Conservation (phyloP, 2,888 invertebrate genomes). For the Andricus quercusramuli region DNA sequence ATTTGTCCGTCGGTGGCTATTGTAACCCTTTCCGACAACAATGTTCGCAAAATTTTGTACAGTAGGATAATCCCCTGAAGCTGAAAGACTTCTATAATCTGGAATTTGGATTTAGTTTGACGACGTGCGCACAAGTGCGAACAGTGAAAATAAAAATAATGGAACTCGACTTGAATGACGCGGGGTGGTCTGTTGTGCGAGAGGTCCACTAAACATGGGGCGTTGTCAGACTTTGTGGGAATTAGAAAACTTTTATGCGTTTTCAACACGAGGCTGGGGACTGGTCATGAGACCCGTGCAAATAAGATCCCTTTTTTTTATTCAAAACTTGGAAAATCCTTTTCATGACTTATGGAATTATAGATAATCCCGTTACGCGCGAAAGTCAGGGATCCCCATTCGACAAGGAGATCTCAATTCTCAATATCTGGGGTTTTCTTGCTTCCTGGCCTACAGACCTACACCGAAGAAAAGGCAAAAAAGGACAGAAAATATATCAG, state of each 20-base stretch:
- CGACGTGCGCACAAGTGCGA: slow-evolving; percentile 4
- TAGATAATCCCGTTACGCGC: slow-evolving; percentile 47
- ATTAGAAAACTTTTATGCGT: slow-evolving; percentile 65
- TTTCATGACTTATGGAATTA: slow-evolving; percentile 46
- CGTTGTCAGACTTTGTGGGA: slow-evolving; percentile 65
- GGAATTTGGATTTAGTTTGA: slow-evolving; percentile 48
- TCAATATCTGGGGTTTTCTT: slow-evolving; percentile 13
- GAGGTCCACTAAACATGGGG: slow-evolving; percentile 63
- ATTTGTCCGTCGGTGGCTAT: not conserved
- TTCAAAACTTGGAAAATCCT: slow-evolving; percentile 43
- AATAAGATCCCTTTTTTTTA: slow-evolving; percentile 49
- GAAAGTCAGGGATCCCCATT: slow-evolving; percentile 36
- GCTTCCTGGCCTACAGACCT: not conserved
- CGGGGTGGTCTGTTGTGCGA: slow-evolving; percentile 67
- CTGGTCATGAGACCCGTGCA: slow-evolving; percentile 55
- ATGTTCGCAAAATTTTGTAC: slow-evolving; percentile 12
- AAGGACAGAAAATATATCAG: not conserved
- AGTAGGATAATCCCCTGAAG: slow-evolving; percentile 44
- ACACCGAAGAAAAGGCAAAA: not conserved
- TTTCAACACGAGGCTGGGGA: slow-evolving; percentile 52
- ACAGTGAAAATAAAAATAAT: slow-evolving; percentile 31
- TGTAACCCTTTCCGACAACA: slow-evolving; percentile 10
- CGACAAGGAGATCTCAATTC: slow-evolving; percentile 14
- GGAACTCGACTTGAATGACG: slow-evolving; percentile 54
- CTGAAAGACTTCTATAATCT: slow-evolving; percentile 5